Base-by-base conservation (phyloP, 2,888 invertebrate genomes). In the Phytoseiulus persimilis region DNA sequence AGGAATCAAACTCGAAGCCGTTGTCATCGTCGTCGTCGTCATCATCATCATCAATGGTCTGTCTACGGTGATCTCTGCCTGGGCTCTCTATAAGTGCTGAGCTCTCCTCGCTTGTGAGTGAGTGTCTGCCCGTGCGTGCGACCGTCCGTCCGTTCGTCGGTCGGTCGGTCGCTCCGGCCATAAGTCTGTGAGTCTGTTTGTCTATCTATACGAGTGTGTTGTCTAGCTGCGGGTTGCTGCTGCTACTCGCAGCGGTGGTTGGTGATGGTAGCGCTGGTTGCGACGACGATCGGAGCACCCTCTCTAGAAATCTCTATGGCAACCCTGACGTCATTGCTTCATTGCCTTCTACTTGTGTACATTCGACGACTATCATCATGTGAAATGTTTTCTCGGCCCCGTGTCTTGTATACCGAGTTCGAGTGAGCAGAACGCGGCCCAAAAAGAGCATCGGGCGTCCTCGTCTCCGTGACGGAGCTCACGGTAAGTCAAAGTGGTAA, bases 301-400 rank as follows among this genome's bases (percentile, higher is more conserved):
- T 87, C 87, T 87, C 87, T 87, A 33, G 87, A 87, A 45, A 87
- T 87, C 45, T 33, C 87, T 45, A 87, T 87, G 87, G 87, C 87
- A 87, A 87, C 87, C 87, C 87, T 87, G 87, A 87, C 87, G 87
- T 87, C 87, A 87, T 87, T 45, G 32, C 87, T 87, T 45, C 87
- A 87, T 45, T 32, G 87, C 87, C 87, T 87, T 87, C 87, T 33
- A 32, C 33, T 65, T 87, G 87, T 87, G 87, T 87, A 87, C 87
- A 87, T 87, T 87, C 87, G 87, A 87, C 87, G 87, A 45, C 87
- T 87, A 87, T 87, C 87, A 87, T 87, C 87, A 87, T 87, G 32
- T 32, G 32, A 33, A 32, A 65, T 65, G 65, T 65, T 65, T 65
- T 65, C 65, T 65, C 65, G 65, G 28, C 65, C 65, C 65, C 65